These are phyloP conservation scores for Cyprinella venusta DNA, from an alignment of 2,797 vertebrate genomes.

Conservation along the genomic window DNA sequence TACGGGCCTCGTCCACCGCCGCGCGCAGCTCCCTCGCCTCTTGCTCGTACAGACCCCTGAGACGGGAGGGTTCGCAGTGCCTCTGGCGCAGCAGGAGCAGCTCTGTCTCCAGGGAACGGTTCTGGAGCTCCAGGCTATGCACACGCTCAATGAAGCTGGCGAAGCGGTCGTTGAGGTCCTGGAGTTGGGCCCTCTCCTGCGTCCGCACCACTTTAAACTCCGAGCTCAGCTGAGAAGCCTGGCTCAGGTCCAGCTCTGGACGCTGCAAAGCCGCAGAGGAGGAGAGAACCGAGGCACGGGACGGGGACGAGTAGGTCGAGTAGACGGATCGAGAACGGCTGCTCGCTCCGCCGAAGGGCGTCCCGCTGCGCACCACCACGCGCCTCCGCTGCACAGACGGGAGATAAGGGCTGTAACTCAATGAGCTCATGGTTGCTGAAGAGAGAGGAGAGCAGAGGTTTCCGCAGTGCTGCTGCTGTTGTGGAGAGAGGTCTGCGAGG, in stretches of 20 bases:
- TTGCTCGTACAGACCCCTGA: constrained; percentile 91
- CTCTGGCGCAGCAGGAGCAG: constrained; percentile 91
- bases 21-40: constrained; percentile 90
- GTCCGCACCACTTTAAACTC: constrained; percentile 92
- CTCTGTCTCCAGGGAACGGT: constrained; percentile 92
- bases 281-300: constrained; percentile 86
- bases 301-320: constrained; percentile 83
- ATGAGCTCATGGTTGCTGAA: constrained; percentile 85
- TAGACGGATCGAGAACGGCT: constrained; percentile 82
- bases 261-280: constrained; percentile 79
- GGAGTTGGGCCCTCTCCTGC: constrained; percentile 93
- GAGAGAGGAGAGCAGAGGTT: constrained; percentile 63
- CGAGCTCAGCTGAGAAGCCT: constrained; percentile 87
- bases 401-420: constrained; percentile 90
- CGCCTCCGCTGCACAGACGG: constrained; percentile 87
- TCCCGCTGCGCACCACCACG: constrained; percentile 81
- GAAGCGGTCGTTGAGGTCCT: constrained; percentile 96
- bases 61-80: constrained; percentile 87
- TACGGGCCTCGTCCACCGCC: constrained; percentile 89
- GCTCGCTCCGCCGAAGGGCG: constrained; percentile 74
- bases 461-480: constrained; percentile 69
- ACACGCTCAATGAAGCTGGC: constrained; percentile 96
- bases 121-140: constrained; percentile 95
- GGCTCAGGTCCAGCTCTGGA: constrained; percentile 88
- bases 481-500: constrained; percentile 70